Conservation (phyloP, 2,888 invertebrate genomes). For the Sarcophaga rosellei region DNA sequence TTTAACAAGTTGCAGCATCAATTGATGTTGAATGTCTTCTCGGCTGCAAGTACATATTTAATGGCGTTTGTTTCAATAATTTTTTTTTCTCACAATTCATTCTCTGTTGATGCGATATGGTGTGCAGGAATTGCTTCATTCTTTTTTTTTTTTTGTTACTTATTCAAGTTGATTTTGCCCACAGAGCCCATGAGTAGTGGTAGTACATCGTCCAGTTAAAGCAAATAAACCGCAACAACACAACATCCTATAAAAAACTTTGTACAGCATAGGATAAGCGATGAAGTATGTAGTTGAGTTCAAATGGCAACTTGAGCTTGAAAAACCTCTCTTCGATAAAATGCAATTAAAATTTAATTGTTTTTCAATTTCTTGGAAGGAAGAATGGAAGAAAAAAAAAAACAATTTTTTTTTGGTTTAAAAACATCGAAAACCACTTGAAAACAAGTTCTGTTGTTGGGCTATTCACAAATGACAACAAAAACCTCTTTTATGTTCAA, state of each 20-base stretch:
- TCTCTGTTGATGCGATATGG: not conserved
- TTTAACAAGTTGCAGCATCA: constrained; percentile 39
- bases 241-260: constrained; percentile 45
- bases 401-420: not conserved
- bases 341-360: constrained; percentile 71
- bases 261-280: constrained; percentile 4
- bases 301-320: constrained; percentile 59
- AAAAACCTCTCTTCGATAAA: constrained; percentile 45
- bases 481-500: not conserved
- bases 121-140: not conserved
- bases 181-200: constrained; percentile 2
- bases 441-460: not conserved
- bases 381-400: constrained; percentile 24
- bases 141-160: not conserved
- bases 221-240: constrained; percentile 30
- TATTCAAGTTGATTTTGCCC: constrained; percentile 1
- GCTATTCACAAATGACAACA: not conserved
- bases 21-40: constrained; percentile 12
- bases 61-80: not conserved
- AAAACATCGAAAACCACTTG: not conserved
- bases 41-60: not conserved
- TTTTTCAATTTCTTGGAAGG: constrained; percentile 61
- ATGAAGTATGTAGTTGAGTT: constrained; percentile 32
- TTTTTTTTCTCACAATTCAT: not conserved
- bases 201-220: constrained; percentile 38